These are phyloP conservation scores for Cherax destructor DNA, from an alignment of 1,140 invertebrate genomes.

Conservation along the genomic window DNA sequence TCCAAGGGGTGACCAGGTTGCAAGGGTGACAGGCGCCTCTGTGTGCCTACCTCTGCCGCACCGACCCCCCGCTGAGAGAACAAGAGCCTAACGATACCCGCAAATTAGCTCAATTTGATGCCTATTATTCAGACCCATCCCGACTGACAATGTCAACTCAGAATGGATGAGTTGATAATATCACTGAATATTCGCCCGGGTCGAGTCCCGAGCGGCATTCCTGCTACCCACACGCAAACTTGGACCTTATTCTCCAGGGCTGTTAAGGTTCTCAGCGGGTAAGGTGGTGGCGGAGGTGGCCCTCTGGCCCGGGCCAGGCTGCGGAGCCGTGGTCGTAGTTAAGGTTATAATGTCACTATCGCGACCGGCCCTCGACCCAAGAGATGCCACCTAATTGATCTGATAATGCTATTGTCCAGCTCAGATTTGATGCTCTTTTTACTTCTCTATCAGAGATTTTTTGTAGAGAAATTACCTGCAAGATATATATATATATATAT, in stretches of 20 bases:
- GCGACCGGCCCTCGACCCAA: conserved; percentile 35
- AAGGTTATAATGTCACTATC: conserved; percentile 71
- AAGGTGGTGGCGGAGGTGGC: neutral
- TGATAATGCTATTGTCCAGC: conserved; percentile 63
- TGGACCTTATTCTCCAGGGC: neutral
- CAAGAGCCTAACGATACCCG: conserved; percentile 70
- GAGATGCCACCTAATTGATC: conserved; percentile 67
- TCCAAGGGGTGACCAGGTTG: conserved; percentile 36
- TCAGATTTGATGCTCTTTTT: conserved; percentile 47
- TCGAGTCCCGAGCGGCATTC: conserved; percentile 44
- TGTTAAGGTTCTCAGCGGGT: neutral
- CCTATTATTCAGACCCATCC: conserved; percentile 70
- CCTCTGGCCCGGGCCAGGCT: neutral
- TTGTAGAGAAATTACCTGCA: too few species aligned
- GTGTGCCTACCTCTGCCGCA: conserved; percentile 17
- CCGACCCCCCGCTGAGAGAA: conserved; percentile 65
- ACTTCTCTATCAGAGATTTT: conserved; percentile 19
- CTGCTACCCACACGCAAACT: conserved; percentile 4
- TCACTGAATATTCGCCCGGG: conserved; percentile 58
- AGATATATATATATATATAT: too few species aligned
- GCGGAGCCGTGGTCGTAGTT: conserved; percentile 65
- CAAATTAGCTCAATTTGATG: conserved; percentile 71
- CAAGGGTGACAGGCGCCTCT: conserved; percentile 50
- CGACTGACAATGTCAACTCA: conserved; percentile 71
- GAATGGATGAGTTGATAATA: conserved; percentile 71